These are phyloP conservation scores for Girardinus metallicus DNA, from an alignment of 2,797 vertebrate genomes.

Conservation along the genomic window DNA sequence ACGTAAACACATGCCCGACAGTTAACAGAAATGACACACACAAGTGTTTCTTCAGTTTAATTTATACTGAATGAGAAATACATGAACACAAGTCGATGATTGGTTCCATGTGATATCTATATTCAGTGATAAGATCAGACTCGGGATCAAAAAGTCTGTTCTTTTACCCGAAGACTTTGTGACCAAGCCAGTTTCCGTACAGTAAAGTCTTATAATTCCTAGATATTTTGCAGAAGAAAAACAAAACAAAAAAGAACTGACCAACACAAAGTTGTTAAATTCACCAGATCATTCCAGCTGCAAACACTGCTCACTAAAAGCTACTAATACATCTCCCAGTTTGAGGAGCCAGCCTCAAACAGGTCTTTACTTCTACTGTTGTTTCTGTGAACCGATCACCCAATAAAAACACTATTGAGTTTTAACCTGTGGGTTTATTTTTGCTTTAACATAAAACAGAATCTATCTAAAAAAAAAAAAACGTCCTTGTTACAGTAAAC, in stretches of 20 bases:
- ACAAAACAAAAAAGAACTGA: neutral
- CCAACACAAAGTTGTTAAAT: neutral
- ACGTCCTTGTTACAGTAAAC: constrained; percentile 43
- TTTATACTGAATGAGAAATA: constrained; percentile 68
- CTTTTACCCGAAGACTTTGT: neutral
- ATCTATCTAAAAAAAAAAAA: constrained; percentile 43
- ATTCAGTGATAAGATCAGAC: neutral
- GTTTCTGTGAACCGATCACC: constrained; percentile 60
- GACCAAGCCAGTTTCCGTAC: constrained; percentile 7
- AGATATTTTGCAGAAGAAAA: constrained; percentile 8
- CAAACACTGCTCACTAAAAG: neutral
- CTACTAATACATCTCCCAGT: constrained; percentile 20
- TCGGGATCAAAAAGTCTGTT: neutral
- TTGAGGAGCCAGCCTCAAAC: constrained; percentile 76
- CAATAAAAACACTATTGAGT: constrained; percentile 37
- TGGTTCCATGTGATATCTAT: constrained; percentile 51
- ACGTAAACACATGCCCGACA: neutral
- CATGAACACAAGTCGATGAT: constrained; percentile 63
- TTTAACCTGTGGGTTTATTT: constrained; percentile 26
- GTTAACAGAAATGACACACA: constrained; percentile 14
- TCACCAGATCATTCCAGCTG: neutral
- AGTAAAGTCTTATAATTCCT: constrained; percentile 18
- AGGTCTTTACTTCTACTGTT: constrained; percentile 14
- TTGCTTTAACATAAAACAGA: constrained; percentile 44
- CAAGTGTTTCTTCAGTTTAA: constrained; percentile 71